A percentile compares a stretch with the other conserved stretches of the same genome.
These are phyloP conservation scores for Heterocephalus glaber DNA, from an alignment of 2,113 vertebrate species.

Conservation along the genomic window DNA sequence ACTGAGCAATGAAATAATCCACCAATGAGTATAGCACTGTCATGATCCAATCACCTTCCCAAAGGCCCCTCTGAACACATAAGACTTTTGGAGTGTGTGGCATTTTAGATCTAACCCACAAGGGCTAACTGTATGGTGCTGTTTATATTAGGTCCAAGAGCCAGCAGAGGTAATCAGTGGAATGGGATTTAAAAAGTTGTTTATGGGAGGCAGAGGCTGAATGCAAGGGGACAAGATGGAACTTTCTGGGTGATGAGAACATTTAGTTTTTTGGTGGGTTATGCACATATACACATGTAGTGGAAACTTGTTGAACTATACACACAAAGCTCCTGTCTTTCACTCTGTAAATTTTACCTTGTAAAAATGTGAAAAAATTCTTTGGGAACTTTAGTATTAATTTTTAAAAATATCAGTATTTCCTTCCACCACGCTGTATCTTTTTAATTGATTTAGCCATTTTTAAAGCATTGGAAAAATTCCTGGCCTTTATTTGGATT, in stretches of 20 bases:
- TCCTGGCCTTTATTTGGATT: rapidly evolving
- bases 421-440: neutral
- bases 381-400: neutral
- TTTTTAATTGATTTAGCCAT: neutral
- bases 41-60: neutral
- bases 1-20: neutral
- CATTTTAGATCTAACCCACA: neutral
- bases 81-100: neutral
- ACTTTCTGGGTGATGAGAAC: neutral
- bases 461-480: constrained; percentile 34
- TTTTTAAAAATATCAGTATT: neutral
- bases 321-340: neutral
- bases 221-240: neutral
- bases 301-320: neutral
- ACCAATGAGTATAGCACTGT: neutral
- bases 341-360: neutral
- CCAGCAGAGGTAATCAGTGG: neutral
- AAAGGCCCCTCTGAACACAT: neutral
- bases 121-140: neutral
- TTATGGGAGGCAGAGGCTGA: neutral
- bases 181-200: neutral
- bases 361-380: neutral
- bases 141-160: neutral
- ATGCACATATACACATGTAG: neutral
- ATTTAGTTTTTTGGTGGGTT: neutral